Conservation (phyloP, 2,113 vertebrate species). For the Solea solea region DNA sequence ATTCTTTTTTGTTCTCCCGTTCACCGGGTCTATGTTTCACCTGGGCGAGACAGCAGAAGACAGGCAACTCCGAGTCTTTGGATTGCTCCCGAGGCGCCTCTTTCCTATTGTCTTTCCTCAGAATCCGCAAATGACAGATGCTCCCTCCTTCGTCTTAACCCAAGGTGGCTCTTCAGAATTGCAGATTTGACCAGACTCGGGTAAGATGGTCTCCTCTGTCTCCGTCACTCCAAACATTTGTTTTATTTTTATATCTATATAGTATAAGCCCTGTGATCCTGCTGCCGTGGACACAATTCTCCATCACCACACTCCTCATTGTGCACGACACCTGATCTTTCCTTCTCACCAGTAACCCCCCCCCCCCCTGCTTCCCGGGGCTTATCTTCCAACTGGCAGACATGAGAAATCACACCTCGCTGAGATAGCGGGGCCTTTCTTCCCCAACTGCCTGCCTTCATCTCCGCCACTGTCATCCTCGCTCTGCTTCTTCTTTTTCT, state of each 20-base stretch:
- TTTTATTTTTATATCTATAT: slow-evolving; percentile 9
- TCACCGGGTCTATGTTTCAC: slow-evolving; percentile 46
- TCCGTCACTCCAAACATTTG: slow-evolving; percentile 29
- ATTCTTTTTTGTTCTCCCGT: slow-evolving; percentile 46
- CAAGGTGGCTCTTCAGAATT: slow-evolving; percentile 60
- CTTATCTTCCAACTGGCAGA: slow-evolving; percentile 72
- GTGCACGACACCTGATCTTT: slow-evolving; percentile 26
- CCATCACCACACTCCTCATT: slow-evolving; percentile 34
- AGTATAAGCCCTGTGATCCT: slow-evolving; percentile 35
- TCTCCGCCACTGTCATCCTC: slow-evolving; percentile 48
- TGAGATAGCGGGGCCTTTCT: slow-evolving; percentile 34
- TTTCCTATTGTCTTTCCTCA: slow-evolving; percentile 56
- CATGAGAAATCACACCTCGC: slow-evolving; percentile 55
- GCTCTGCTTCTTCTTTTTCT: slow-evolving; percentile 30
- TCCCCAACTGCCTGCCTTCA: slow-evolving; percentile 45
- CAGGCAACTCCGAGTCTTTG: slow-evolving; percentile 49
- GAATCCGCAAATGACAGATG: slow-evolving; percentile 62
- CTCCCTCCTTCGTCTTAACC: slow-evolving; percentile 33
- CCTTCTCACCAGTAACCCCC: slow-evolving; percentile 37
- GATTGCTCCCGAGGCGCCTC: slow-evolving; percentile 34
- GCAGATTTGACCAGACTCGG: slow-evolving; percentile 49
- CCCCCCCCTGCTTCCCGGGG: slow-evolving; percentile 36
- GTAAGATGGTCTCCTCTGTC: slow-evolving; percentile 41
- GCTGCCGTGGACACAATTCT: slow-evolving; percentile 38
- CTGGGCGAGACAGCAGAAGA: slow-evolving; percentile 54